Percentiles rank a stretch among this genome's conserved stretches.
phyloP scores from a whole-genome alignment of 2,797 vertebrate species.

The Erpetoichthys calabaricus region DNA sequence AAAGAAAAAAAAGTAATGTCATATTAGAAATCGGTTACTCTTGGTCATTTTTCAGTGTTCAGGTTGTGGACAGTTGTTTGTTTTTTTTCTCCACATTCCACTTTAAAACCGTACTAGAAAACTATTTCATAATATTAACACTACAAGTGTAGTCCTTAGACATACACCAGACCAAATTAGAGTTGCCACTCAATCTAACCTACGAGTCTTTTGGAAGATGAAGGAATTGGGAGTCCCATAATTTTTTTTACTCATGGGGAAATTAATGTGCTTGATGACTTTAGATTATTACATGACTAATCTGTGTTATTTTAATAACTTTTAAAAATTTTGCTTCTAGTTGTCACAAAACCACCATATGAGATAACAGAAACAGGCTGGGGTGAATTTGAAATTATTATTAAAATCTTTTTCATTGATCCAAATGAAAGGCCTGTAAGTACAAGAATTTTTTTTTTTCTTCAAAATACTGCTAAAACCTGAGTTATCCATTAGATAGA shows the following conservation, averaged over 20 bases:
- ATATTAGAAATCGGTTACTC: too few species aligned
- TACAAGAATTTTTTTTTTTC: slow-evolving; percentile 10
- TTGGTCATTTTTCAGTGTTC: too few species aligned
- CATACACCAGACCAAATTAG: neutral
- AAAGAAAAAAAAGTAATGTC: too few species aligned
- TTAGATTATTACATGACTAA: too few species aligned
- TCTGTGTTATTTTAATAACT: neutral
- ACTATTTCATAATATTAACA: too few species aligned
- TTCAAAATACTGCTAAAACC: neutral
- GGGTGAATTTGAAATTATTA: slow-evolving; percentile 97
- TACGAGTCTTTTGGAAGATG: too few species aligned
- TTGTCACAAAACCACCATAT: slow-evolving; percentile 92
- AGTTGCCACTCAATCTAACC: neutral
- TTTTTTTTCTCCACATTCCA: too few species aligned
- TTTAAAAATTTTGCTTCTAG: slow-evolving; percentile 34
- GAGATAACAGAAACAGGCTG: slow-evolving; percentile 97
- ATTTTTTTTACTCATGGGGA: neutral
- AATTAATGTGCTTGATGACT: too few species aligned
- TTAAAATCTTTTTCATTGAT: slow-evolving; percentile 97
- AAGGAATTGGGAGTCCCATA: neutral
- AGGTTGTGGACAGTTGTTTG: too few species aligned
- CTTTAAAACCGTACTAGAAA: too few species aligned
- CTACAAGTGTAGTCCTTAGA: too few species aligned
- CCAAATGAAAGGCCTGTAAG: slow-evolving; percentile 93
- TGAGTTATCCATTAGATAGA: too few species aligned